Conservation (phyloP, 2,113 vertebrate species). For the Piaya cayana region DNA sequence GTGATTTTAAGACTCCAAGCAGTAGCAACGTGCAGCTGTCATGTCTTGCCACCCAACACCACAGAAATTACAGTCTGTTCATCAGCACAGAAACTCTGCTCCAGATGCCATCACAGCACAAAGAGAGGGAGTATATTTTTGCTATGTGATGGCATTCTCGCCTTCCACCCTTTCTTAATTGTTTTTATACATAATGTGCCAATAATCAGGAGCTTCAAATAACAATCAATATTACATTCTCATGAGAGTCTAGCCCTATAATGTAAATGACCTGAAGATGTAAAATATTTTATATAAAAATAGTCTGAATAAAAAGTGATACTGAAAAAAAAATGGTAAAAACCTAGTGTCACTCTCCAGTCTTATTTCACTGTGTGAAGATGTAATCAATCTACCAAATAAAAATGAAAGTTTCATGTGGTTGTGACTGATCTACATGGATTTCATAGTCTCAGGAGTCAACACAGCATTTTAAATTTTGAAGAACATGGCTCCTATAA, state of each 20-base stretch:
- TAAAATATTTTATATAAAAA: background rate
- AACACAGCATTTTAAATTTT: conserved; percentile 1
- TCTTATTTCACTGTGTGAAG: background rate
- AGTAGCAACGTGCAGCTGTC: fast-evolving
- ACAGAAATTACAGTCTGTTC: background rate
- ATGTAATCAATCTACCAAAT: background rate
- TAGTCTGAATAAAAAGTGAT: fast-evolving
- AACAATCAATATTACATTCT: background rate
- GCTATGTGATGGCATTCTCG: background rate
- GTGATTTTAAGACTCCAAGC: too few relatives aligned
- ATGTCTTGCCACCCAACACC: background rate
- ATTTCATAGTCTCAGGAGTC: background rate
- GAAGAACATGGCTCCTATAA: conserved; percentile 40
- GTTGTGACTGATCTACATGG: background rate
- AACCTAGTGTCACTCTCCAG: background rate
- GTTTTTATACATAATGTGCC: background rate
- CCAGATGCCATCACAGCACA: background rate
- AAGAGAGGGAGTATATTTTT: background rate
- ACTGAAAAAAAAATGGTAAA: background rate
- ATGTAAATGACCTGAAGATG: background rate
- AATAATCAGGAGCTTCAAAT: background rate
- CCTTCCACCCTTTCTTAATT: background rate
- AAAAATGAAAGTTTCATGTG: background rate
- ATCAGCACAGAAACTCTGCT: background rate
- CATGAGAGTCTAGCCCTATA: fast-evolving